phyloP scores from a whole-genome alignment of 1,140 invertebrate genomes.

The Helicoverpa zea region DNA sequence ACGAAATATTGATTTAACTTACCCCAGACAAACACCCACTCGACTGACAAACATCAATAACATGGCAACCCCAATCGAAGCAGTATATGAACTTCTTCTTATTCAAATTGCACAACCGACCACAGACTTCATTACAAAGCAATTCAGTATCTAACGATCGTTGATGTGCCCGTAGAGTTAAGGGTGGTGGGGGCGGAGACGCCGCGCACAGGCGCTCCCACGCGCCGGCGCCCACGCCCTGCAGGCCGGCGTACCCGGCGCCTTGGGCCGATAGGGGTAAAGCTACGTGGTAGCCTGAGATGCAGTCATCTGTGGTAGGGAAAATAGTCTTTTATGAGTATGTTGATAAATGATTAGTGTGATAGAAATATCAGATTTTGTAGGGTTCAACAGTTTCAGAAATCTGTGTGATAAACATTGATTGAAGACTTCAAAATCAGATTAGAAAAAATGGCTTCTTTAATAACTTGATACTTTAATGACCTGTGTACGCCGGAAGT shows the following conservation, averaged over 20 bases:
- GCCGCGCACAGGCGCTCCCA: constrained; percentile 71
- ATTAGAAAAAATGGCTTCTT: too few species aligned
- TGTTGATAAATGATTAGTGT: too few species aligned
- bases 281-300: constrained; percentile 85
- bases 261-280: constrained; percentile 80
- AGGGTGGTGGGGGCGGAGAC: constrained; percentile 57
- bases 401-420: too few species aligned
- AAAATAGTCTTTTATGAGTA: background rate
- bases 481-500: too few species aligned
- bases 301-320: constrained; percentile 78
- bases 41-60: constrained; percentile 85
- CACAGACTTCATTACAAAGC: constrained; percentile 84
- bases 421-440: too few species aligned
- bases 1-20: too few species aligned
- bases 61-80: constrained; percentile 86
- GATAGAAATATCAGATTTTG: too few species aligned
- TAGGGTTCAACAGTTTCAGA: too few species aligned
- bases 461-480: too few species aligned
- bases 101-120: constrained; percentile 77
- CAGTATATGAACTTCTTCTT: constrained; percentile 85
- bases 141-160: constrained; percentile 83
- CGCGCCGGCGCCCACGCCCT: constrained; percentile 75
- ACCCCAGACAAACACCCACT: constrained; percentile 85
- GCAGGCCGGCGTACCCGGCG: constrained; percentile 77
- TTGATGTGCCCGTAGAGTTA: constrained; percentile 78